Base-by-base conservation (phyloP, 1,140 invertebrate genomes). In the Diorhabda carinulata region DNA sequence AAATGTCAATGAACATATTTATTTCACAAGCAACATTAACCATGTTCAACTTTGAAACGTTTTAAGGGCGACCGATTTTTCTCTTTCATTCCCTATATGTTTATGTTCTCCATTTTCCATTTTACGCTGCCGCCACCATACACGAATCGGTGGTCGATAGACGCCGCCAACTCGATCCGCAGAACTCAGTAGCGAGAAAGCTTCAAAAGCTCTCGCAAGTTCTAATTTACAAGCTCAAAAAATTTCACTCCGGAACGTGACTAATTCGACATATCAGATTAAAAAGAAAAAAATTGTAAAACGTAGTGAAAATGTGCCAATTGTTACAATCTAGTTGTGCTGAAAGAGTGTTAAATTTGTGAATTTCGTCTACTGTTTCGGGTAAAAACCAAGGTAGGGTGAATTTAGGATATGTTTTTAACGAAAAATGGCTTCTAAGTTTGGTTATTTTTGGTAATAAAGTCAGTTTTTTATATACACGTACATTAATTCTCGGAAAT, bases 181-280 rank as follows among this genome's bases (percentile, higher is more conserved):
- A 52, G 47, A n/a, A 52, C 47, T 52, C 47, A 52, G 47, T 52
- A 52, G 47, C n/a, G 47, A 52, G 47, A 52, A 52, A 52, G 47
- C 47, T 52, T n/a, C 47, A 52, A 52, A 52, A 52, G 47, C 47
- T 52, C 47, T 52, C 47, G 47, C 47, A 52, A 52, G 47, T 52
- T 52, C 25, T 8, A 52, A 52, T 52, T 52, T 52, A 6, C 47
- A 52, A 4, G 47, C 47, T 8, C 25, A 25, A 25, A 25, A 25
- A 25, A 25, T 25, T 52, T 52, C 47, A 52, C 0, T 8, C n/a
- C 47, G 47, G 47, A 52, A 52, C 47, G 47, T n/a, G 47, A 6
- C n/a, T 52, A 8, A 52, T 52, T 52, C 47, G 47, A n/a, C 6
- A 52, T 52, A 8, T 2, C n/a, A 52, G 6, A 8, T 52, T 52